Evolutionary conservation across 1,140 invertebrate genomes (phyloP).

Genomic region (Lycorma delicatula): DNA sequence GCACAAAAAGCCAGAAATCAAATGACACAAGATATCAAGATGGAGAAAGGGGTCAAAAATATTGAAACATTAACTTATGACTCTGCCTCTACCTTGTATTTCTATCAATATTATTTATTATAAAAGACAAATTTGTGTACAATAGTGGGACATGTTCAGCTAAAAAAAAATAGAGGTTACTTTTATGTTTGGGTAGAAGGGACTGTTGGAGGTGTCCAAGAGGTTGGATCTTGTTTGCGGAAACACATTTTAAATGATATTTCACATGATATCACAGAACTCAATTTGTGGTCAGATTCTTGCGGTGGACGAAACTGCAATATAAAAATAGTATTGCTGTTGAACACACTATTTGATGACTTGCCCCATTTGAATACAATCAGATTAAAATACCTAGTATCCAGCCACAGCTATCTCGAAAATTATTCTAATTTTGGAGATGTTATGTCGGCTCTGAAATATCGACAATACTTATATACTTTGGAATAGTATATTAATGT

Average conservation of each 20-base stretch:
- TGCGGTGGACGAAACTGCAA: conserved; percentile 34
- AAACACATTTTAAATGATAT: conserved; percentile 31
- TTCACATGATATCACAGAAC: conserved; percentile 20
- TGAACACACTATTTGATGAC: conserved; percentile 28
- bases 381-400: conserved; percentile 30
- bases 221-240: conserved; percentile 33
- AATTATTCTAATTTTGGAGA: conserved; percentile 35
- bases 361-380: conserved; percentile 27
- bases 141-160: conserved; percentile 24
- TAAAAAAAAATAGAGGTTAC: conserved; percentile 22
- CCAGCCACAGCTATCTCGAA: conserved; percentile 35
- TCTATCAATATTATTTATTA: conserved; percentile 32
- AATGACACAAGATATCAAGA: no score
- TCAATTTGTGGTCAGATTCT: conserved; percentile 36
- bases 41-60: no score
- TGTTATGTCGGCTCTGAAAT: conserved; percentile 32
- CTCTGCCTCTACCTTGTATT: conserved; percentile 28
- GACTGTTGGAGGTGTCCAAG: conserved; percentile 31
- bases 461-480: conserved; percentile 29
- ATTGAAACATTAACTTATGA: no score
- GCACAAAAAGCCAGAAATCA: no score
- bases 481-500: conserved; percentile 31
- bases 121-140: conserved; percentile 31
- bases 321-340: conserved; percentile 23
- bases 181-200: conserved; percentile 34